Conservation (phyloP, 2,888 invertebrate genomes). For the Julus scanicus region DNA sequence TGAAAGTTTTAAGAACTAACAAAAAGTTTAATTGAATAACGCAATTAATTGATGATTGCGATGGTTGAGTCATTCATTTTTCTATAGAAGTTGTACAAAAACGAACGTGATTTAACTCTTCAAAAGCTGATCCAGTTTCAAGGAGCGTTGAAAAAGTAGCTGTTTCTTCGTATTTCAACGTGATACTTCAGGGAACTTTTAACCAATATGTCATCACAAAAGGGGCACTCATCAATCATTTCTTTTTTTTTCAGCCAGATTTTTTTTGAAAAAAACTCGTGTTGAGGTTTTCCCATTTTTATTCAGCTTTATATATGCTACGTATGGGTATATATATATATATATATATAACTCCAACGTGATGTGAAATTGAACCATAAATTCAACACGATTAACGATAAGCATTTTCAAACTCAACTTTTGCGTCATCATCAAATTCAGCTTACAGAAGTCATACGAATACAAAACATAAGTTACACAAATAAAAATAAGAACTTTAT, state of each 20-base stretch:
- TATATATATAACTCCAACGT: background rate
- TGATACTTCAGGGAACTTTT: background rate
- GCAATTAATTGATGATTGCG: background rate
- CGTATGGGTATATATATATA: background rate
- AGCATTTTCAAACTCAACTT: background rate
- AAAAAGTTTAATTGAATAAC: background rate
- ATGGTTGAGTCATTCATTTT: background rate
- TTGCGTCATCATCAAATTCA: background rate
- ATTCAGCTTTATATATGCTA: background rate
- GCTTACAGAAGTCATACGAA: background rate
- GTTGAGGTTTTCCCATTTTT: background rate
- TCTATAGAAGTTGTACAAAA: background rate
- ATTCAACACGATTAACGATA: conserved; percentile 21
- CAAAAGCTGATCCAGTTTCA: background rate
- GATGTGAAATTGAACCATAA: conserved; percentile 25
- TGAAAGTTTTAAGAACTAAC: background rate
- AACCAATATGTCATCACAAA: conserved; percentile 36
- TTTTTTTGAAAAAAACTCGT: background rate
- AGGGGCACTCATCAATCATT: conserved; percentile 32
- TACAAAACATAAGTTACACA: too few species aligned
- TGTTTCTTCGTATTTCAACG: conserved; percentile 6
- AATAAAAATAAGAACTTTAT: too few species aligned
- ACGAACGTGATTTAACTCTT: background rate
- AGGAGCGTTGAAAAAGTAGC: background rate
- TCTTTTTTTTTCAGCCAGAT: conserved; percentile 17